Percentiles rank a stretch among this genome's conserved stretches.
These are phyloP conservation scores for Cephalophus harveyi DNA, from an alignment of 2,113 vertebrate species.

Conservation along the genomic window DNA sequence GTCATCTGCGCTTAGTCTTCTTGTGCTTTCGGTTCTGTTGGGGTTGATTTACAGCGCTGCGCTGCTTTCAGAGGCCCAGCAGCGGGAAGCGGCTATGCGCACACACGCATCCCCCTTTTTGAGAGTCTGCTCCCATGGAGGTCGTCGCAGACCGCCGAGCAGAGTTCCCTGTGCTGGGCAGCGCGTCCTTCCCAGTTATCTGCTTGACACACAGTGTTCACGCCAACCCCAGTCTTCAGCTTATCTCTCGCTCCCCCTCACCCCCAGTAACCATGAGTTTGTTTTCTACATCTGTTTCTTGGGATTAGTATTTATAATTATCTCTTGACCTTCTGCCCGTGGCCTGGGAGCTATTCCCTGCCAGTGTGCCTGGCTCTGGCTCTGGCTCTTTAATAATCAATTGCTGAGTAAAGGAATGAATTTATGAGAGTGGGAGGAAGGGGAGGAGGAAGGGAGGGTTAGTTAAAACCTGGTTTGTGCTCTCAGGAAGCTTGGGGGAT, in stretches of 20 bases:
- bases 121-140: accelerated
- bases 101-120: accelerated
- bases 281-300: neutral
- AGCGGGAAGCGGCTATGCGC: accelerated
- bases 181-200: neutral
- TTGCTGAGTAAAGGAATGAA: neutral
- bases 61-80: neutral
- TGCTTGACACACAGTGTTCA: neutral
- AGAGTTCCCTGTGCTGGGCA: neutral
- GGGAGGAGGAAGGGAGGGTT: neutral
- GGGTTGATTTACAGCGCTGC: neutral
- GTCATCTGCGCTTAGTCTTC: neutral
- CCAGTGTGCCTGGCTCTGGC: neutral
- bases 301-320: neutral
- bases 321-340: neutral
- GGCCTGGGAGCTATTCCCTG: neutral
- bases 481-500: neutral
- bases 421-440: neutral
- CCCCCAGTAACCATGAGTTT: neutral
- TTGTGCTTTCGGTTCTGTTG: no score
- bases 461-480: neutral
- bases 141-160: accelerated
- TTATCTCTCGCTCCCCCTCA: neutral
- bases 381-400: neutral
- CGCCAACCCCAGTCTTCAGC: neutral